Conservation (phyloP, 2,113 vertebrate genomes). For the Gasterosteus aculeatus region DNA sequence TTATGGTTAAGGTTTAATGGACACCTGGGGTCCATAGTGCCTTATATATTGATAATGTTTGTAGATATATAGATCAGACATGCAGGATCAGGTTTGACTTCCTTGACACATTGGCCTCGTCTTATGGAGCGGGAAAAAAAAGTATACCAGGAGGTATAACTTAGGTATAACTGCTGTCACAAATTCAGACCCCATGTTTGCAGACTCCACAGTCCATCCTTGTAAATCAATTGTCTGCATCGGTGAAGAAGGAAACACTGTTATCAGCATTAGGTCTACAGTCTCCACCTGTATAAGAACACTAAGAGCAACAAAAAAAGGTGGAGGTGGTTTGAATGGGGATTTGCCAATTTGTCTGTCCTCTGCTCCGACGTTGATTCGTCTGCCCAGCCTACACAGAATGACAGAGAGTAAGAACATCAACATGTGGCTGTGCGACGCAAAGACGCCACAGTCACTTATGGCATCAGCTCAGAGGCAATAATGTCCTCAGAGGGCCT, state of each 20-base stretch:
- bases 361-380: constrained; percentile 9
- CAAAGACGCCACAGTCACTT: constrained; percentile 19
- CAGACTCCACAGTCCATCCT: constrained; percentile 27
- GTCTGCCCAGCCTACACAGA: background rate
- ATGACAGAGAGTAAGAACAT: background rate
- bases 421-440: background rate
- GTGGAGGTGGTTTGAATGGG: background rate
- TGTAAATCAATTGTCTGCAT: constrained; percentile 43
- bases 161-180: constrained; percentile 11
- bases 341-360: constrained; percentile 12
- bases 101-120: background rate
- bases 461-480: constrained; percentile 38
- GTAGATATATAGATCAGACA: background rate
- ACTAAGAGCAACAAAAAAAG: background rate
- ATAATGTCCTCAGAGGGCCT: constrained; percentile 2
- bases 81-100: background rate
- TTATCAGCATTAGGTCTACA: constrained; percentile 17
- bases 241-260: constrained; percentile 20
- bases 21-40: background rate
- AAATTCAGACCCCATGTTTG: constrained; percentile 46
- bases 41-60: background rate
- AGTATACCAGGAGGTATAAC: constrained; percentile 1
- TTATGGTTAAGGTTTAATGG: background rate
- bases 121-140: constrained; percentile 5
- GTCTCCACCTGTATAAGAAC: background rate